Evolutionary conservation across 2,888 invertebrate genomes (phyloP).

Genomic region (Plemyria rubiginata): DNA sequence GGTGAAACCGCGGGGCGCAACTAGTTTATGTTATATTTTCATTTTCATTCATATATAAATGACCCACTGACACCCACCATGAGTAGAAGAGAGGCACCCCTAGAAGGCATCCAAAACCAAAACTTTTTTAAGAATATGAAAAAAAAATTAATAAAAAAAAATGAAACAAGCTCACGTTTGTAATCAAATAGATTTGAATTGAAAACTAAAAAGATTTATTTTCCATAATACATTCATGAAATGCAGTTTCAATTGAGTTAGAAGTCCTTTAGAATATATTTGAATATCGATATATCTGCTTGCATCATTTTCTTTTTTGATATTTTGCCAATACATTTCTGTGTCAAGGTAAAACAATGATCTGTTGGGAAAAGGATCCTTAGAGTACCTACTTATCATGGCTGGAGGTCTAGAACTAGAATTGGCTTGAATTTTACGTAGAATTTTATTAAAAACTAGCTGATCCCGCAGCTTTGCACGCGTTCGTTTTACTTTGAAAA

Average conservation of each 20-base stretch:
- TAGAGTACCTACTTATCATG: neutral
- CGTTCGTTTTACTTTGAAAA: too few relatives aligned
- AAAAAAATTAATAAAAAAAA: too few relatives aligned
- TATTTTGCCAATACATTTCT: conserved; percentile 13
- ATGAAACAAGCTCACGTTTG: too few relatives aligned
- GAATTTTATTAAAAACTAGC: neutral
- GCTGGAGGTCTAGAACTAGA: neutral
- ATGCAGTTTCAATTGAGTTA: conserved; percentile 15
- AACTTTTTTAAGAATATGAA: too few relatives aligned
- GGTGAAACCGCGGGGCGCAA: too few relatives aligned
- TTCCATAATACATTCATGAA: conserved; percentile 10
- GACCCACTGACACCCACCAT: neutral
- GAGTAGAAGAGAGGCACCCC: too few relatives aligned
- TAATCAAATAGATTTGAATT: too few relatives aligned
- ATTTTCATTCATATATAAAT: too few relatives aligned
- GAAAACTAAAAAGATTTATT: neutral
- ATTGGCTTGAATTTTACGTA: neutral
- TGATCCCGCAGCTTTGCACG: too few relatives aligned
- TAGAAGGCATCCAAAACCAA: too few relatives aligned
- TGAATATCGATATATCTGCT: conserved; percentile 23
- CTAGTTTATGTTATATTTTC: too few relatives aligned
- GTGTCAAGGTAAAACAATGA: conserved; percentile 10
- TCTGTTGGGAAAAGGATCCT: neutral
- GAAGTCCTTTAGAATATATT: conserved; percentile 35
- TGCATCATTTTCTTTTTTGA: conserved; percentile 1